A percentile compares a stretch with the other conserved stretches of the same genome.
These are phyloP conservation scores for Macrosoma leucophasiata DNA, from an alignment of 2,888 invertebrate species.

Conservation along the genomic window DNA sequence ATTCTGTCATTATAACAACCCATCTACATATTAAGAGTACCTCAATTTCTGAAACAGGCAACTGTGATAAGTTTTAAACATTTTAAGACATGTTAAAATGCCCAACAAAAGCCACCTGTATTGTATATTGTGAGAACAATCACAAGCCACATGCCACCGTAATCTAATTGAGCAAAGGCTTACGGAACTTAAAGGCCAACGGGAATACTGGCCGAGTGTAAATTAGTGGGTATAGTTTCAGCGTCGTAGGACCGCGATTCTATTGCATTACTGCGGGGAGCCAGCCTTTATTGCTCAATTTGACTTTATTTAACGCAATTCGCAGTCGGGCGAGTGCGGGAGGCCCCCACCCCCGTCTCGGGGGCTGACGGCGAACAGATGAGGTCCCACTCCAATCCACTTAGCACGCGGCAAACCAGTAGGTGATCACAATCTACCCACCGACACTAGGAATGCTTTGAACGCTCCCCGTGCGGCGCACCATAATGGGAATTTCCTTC, in stretches of 20 bases:
- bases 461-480: no score
- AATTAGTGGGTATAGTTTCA: constrained; percentile 57
- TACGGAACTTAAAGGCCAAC: constrained; percentile 8
- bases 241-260: constrained; percentile 48
- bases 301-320: constrained; percentile 71
- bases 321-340: constrained; percentile 41
- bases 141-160: no score
- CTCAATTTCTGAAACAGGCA: no score
- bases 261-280: constrained; percentile 66
- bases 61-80: no score
- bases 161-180: constrained; percentile 10
- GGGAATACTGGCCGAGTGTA: constrained; percentile 29
- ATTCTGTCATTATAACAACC: no score
- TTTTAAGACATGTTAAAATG: no score
- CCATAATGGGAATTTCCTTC: constrained; percentile 28
- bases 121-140: no score
- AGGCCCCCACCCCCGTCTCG: constrained; percentile 35
- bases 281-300: constrained; percentile 75
- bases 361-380: constrained; percentile 67
- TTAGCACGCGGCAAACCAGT: constrained; percentile 59
- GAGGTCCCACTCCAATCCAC: constrained; percentile 73
- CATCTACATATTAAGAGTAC: no score
- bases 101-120: no score
- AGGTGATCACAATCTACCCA: constrained; percentile 55
- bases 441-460: constrained; percentile 40